A percentile compares a stretch with the other conserved stretches of the same genome.
Evolutionary conservation across 2,797 vertebrate species (phyloP).

Genomic region (Rhynchotus rufescens): DNA sequence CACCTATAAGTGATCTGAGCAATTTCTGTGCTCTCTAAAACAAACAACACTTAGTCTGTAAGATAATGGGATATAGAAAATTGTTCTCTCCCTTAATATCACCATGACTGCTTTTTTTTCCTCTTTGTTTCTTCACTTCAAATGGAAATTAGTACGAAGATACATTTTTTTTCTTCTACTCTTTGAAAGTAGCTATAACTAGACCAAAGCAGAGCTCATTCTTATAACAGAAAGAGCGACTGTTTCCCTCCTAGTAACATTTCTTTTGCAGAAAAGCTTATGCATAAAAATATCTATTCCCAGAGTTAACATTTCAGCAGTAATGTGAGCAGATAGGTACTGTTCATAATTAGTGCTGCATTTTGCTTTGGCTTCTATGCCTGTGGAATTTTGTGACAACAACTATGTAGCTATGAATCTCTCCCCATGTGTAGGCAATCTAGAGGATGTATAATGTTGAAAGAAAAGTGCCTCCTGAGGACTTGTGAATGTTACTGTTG

Average conservation of each 20-base stretch:
- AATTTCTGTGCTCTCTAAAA: not conserved
- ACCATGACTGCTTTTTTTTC: not conserved
- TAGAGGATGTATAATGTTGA: not conserved
- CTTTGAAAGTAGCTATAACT: slow-evolving; percentile 7
- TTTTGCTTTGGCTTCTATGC: slow-evolving; percentile 26
- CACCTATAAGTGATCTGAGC: not conserved
- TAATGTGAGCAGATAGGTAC: slow-evolving; percentile 43
- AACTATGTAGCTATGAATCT: slow-evolving; percentile 2
- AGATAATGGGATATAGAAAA: not conserved
- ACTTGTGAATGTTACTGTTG: slow-evolving; percentile 4
- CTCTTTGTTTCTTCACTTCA: slow-evolving; percentile 1
- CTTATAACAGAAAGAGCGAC: slow-evolving; percentile 2
- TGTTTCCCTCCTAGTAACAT: slow-evolving; percentile 25
- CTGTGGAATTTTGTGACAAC: slow-evolving; percentile 37
- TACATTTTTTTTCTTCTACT: not conserved
- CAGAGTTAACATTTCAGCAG: slow-evolving; percentile 33
- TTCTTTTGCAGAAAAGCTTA: slow-evolving; percentile 38
- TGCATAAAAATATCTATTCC: slow-evolving; percentile 50
- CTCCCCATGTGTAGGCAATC: not conserved
- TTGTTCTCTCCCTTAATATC: not conserved
- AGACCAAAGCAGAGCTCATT: slow-evolving; percentile 22
- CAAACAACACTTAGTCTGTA: not conserved
- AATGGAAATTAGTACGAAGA: not conserved
- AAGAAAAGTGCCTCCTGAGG: slow-evolving; percentile 48
- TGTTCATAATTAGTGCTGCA: slow-evolving; percentile 19